Conservation (phyloP, 2,113 vertebrate genomes). For the Calidris pugnax region DNA sequence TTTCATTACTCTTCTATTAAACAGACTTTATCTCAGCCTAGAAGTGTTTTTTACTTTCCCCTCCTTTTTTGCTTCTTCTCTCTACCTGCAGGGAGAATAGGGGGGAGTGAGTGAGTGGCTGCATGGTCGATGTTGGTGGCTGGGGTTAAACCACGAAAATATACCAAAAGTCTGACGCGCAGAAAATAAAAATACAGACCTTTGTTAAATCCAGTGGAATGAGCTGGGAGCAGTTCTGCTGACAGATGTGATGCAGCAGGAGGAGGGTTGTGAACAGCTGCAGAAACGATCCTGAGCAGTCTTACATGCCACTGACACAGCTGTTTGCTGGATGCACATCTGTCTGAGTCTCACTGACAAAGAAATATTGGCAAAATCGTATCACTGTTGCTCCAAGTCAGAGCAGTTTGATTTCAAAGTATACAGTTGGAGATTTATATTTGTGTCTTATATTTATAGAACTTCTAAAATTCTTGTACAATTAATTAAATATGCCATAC, state of each 20-base stretch:
- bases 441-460: neutral
- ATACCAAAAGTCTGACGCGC: neutral
- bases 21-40: neutral
- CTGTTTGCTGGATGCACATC: neutral
- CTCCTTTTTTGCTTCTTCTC: neutral
- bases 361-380: neutral
- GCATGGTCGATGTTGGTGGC: neutral
- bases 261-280: neutral
- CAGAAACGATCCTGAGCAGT: neutral
- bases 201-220: neutral
- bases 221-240: neutral
- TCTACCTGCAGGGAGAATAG: neutral
- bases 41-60: neutral
- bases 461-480: neutral
- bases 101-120: neutral
- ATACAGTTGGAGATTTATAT: neutral
- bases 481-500: neutral
- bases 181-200: neutral
- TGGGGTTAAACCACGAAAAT: neutral
- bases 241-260: neutral
- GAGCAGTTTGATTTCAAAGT: neutral
- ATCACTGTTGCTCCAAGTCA: neutral
- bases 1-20: neutral
- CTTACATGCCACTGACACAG: neutral
- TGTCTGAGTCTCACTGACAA: neutral